Conservation (phyloP, 2,888 invertebrate genomes). For the Cancer borealis region DNA sequence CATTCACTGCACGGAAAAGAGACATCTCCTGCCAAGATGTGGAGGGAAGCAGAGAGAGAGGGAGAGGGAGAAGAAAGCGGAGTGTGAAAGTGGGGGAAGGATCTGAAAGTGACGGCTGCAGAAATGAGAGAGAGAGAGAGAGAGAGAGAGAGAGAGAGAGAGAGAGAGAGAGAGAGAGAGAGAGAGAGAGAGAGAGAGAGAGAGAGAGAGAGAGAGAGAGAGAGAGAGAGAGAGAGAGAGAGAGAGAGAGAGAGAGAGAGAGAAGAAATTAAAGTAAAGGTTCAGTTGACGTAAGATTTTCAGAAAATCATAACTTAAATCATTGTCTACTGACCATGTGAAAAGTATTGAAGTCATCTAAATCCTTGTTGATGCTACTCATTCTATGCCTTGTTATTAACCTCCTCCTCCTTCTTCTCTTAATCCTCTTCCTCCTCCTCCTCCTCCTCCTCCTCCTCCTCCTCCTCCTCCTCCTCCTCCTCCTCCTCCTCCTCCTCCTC, state of each 20-base stretch:
- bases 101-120: conserved; percentile 14
- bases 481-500: background rate
- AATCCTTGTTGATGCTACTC: background rate
- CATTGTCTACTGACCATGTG: background rate
- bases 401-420: background rate
- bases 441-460: conserved; percentile 2
- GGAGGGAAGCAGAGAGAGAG: background rate
- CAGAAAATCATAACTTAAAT: background rate
- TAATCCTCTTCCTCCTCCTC: background rate
- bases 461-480: background rate
- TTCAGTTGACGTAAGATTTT: background rate
- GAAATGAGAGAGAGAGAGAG: background rate
- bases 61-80: background rate
- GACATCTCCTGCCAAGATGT: conserved; percentile 41
- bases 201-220: conserved; percentile 45
- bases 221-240: conserved; percentile 31
- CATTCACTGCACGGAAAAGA: conserved; percentile 38
- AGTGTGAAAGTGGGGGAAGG: conserved; percentile 13
- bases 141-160: background rate
- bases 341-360: background rate
- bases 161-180: conserved; percentile 34
- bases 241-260: background rate
- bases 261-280: background rate
- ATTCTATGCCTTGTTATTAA: background rate
- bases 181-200: conserved; percentile 43